Percentiles rank a stretch among this genome's conserved stretches.
phyloP scores from a whole-genome alignment of 2,113 vertebrate species.

The Macquaria australasica region DNA sequence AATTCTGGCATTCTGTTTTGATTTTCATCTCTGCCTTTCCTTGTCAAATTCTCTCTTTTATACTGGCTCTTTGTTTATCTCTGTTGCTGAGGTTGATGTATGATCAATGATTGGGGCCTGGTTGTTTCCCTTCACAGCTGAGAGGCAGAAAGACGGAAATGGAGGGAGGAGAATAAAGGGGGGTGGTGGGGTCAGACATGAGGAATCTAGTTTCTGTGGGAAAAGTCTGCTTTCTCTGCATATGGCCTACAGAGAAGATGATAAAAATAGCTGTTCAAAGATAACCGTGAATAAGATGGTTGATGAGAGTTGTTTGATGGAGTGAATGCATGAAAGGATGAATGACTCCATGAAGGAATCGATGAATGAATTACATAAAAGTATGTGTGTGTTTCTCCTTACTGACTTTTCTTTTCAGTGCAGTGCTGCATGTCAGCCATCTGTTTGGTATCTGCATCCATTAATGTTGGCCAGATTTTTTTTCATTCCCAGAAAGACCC shows the following conservation, averaged over 20 bases:
- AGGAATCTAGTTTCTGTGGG: conserved; percentile 82
- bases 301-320: conserved; percentile 6
- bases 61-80: neutral
- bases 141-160: conserved; percentile 71
- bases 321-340: conserved; percentile 23
- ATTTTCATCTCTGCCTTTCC: neutral
- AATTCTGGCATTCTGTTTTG: neutral
- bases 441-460: conserved; percentile 65
- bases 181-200: conserved; percentile 69
- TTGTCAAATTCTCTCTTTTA: neutral
- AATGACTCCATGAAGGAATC: neutral
- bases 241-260: conserved; percentile 50
- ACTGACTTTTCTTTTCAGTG: conserved; percentile 21
- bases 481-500: conserved; percentile 48
- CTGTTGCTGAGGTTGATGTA: conserved; percentile 39
- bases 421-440: conserved; percentile 48
- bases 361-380: conserved; percentile 43
- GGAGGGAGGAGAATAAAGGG: conserved; percentile 58
- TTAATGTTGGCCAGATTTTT: conserved; percentile 47
- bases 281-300: conserved; percentile 17
- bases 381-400: conserved; percentile 8
- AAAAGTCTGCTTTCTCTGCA: conserved; percentile 69
- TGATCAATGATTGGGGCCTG: conserved; percentile 43
- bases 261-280: conserved; percentile 68
- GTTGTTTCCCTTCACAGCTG: conserved; percentile 67